Conservation (phyloP, 2,888 invertebrate genomes). For the Xestia rhomboidea region DNA sequence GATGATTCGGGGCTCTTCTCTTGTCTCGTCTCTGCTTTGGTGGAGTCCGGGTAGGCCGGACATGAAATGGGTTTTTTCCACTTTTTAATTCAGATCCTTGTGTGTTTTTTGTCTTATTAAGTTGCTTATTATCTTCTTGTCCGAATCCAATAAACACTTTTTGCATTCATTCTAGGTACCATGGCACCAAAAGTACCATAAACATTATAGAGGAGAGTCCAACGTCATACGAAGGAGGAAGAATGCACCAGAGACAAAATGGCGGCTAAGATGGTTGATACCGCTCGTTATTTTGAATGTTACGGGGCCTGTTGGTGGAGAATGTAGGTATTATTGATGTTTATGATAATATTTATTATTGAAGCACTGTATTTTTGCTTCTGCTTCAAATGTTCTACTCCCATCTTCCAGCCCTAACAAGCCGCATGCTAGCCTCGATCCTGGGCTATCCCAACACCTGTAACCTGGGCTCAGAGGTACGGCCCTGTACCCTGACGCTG, state of each 20-base stretch:
- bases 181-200: constrained; percentile 61
- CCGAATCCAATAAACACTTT: not conserved
- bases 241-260: constrained; percentile 73
- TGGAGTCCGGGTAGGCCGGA: no score
- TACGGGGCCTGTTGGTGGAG: constrained; percentile 75
- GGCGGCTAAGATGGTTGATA: constrained; percentile 78
- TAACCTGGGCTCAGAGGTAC: constrained; percentile 89
- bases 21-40: not conserved
- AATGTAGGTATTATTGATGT: constrained; percentile 60
- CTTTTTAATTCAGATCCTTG: not conserved
- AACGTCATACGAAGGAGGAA: constrained; percentile 59
- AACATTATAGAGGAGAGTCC: constrained; percentile 52
- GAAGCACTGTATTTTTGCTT: not conserved
- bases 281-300: constrained; percentile 83
- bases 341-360: not conserved
- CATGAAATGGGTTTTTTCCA: not conserved
- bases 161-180: constrained; percentile 33
- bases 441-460: constrained; percentile 91
- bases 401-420: constrained; percentile 80
- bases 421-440: constrained; percentile 89
- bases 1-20: no score
- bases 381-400: not conserved
- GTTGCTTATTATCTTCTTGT: not conserved
- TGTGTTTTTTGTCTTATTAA: not conserved
- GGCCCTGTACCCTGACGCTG: constrained; percentile 93